These are phyloP conservation scores for Teleogryllus oceanicus DNA, from an alignment of 2,888 invertebrate species.

Conservation along the genomic window DNA sequence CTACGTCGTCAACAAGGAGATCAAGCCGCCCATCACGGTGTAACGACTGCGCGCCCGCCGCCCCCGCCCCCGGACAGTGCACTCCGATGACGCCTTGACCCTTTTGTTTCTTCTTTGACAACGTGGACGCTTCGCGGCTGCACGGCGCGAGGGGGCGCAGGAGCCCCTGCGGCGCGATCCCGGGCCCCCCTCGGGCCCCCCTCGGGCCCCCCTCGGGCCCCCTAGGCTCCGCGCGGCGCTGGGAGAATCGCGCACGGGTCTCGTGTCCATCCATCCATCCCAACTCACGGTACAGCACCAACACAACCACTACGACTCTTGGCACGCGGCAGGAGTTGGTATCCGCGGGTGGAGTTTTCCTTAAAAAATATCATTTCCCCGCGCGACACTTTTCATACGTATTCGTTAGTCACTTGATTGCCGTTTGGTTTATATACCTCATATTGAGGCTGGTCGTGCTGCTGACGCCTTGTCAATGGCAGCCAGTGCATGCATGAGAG, in stretches of 20 bases:
- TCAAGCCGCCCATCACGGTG: slow-evolving; percentile 65
- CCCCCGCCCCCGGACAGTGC: not conserved
- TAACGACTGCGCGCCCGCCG: slow-evolving; percentile 42
- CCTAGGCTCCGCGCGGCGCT: not conserved
- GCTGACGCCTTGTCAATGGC: not conserved
- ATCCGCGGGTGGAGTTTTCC: too few species aligned
- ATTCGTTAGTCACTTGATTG: not conserved
- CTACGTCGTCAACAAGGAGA: slow-evolving; percentile 93
- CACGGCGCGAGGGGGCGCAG: not conserved
- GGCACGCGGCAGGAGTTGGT: too few species aligned
- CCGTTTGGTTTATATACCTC: slow-evolving; percentile 26
- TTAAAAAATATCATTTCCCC: not conserved
- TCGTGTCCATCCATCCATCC: not conserved
- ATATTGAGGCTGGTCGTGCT: slow-evolving; percentile 26
- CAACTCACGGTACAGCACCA: not conserved
- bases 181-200: too few species aligned
- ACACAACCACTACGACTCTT: too few species aligned
- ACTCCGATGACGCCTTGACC: not conserved
- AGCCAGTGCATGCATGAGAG: not conserved
- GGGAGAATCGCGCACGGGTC: not conserved
- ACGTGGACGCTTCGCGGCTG: not conserved
- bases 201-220: too few species aligned
- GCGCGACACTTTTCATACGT: not conserved
- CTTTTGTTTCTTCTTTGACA: not conserved
- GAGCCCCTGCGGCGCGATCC: not conserved